Base-by-base conservation (phyloP, 2,113 vertebrate species). In the Myrmecophaga tridactyla region DNA sequence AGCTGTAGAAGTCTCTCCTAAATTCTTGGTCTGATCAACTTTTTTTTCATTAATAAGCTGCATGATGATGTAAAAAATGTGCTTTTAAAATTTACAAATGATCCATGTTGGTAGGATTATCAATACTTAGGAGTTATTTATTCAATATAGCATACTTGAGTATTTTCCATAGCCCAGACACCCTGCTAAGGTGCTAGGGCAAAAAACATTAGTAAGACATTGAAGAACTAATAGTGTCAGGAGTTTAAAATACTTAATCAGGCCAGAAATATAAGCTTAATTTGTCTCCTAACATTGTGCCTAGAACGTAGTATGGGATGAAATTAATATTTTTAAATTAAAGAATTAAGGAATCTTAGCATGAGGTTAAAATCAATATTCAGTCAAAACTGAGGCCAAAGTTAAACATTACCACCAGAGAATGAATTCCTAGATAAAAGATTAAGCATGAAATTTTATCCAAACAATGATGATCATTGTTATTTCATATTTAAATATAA, bases 321-420 rank as follows among this genome's bases (percentile, higher is more conserved):
- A 96, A 96, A 41, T 73, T 90, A 92, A 51, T 92, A 62, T 78
- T 93, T 95, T 93, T 77, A 27, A 88, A 63, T 53, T 90, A 48
- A 65, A 58, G 4, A 84, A 73, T 91, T n/a, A 43, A 23, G 73
- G 7, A 51, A 72, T 76, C 51, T 90, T 78, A 83, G 60, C n/a
- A 39, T 85, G 25, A 21, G 39, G 9, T 39, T 62, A 86, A 88
- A 92, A 58, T 88, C 36, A 87, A 87, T 81, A 78, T n/a, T 60
- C 31, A 85, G 7, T 36, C 36, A 77, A 75, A 85, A 34, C 62
- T 62, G 48, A 90, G 15, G 70, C 29, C 31, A 69, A 86, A 75
- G 58, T 75, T 92, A 53, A 92, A 83, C 48, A 90, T 60, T 43
- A 15, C 34, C 31, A 76, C 62, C n/a, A 75, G 58, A 89, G 70